Evolutionary conservation across 1,140 invertebrate species (phyloP).

Genomic region (Drosophila saltans): DNA sequence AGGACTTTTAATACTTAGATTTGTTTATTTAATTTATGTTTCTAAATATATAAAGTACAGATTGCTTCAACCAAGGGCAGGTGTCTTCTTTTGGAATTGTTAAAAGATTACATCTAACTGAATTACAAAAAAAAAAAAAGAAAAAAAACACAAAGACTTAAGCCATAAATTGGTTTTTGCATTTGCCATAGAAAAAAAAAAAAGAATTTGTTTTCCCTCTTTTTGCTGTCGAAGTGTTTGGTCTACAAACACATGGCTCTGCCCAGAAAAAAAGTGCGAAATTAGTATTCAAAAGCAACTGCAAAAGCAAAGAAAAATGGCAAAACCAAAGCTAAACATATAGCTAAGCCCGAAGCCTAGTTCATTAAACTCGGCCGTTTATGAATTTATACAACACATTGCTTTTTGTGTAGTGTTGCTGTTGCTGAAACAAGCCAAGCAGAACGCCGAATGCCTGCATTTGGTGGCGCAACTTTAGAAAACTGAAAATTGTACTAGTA

Average conservation of each 20-base stretch:
- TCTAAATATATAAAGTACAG: slow-evolving; percentile 12
- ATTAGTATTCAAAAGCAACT: slow-evolving; percentile 36
- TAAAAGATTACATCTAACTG: slow-evolving; percentile 41
- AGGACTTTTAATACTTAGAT: slow-evolving; percentile 26
- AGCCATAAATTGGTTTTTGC: slow-evolving; percentile 44
- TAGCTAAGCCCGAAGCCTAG: slow-evolving; percentile 60
- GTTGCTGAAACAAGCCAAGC: slow-evolving; percentile 63
- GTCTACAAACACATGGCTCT: slow-evolving; percentile 14
- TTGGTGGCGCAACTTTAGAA: slow-evolving; percentile 58
- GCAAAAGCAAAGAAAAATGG: slow-evolving; percentile 16
- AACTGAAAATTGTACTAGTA: slow-evolving; percentile 46
- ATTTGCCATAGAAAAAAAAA: neutral
- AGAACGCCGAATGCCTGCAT: slow-evolving; percentile 59
- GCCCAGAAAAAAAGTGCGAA: slow-evolving; percentile 28
- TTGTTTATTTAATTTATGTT: slow-evolving; percentile 51
- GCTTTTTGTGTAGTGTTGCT: slow-evolving; percentile 47
- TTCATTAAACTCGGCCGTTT: slow-evolving; percentile 74
- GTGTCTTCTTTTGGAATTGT: slow-evolving; percentile 5
- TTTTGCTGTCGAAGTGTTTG: neutral
- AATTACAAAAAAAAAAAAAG: slow-evolving; percentile 44
- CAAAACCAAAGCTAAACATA: slow-evolving; percentile 26
- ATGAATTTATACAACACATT: slow-evolving; percentile 64
- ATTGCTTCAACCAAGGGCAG: slow-evolving; percentile 9
- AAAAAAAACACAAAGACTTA: slow-evolving; percentile 13
- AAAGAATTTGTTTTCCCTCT: neutral